Evolutionary conservation across 1,140 invertebrate species (phyloP).

Genomic region (Monochamus saltuarius): DNA sequence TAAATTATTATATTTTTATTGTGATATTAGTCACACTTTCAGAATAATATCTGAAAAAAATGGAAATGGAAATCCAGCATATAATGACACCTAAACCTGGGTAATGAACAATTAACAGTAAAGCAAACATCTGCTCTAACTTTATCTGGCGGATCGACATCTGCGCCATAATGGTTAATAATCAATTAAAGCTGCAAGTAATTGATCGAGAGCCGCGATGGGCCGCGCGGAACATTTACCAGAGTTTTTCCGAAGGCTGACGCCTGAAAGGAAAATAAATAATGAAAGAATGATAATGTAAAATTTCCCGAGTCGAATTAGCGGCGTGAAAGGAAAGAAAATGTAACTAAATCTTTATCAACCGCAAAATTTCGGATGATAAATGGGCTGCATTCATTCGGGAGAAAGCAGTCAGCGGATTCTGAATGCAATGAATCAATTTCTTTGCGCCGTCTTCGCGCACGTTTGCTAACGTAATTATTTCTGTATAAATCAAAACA

Average conservation of each 20-base stretch:
- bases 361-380: slow-evolving; percentile 37
- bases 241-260: slow-evolving; percentile 13
- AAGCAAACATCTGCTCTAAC: no score
- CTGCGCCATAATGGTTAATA: no score
- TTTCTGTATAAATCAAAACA: not conserved
- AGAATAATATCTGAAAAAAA: no score
- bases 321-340: slow-evolving; percentile 31
- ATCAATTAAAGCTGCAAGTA: no score
- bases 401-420: slow-evolving; percentile 34
- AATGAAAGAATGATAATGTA: slow-evolving; percentile 41
- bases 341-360: slow-evolving; percentile 44
- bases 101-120: no score
- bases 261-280: slow-evolving; percentile 36
- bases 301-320: slow-evolving; percentile 38
- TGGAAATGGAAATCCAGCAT: no score
- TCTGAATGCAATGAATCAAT: slow-evolving; percentile 42
- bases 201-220: no score
- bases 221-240: not conserved
- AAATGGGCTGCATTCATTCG: slow-evolving; percentile 39
- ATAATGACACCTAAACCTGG: no score
- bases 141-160: no score
- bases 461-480: slow-evolving; percentile 1
- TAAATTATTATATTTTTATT: no score
- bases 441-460: slow-evolving; percentile 25
- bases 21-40: no score